These are phyloP conservation scores for Struthio camelus DNA, from an alignment of 2,113 vertebrate genomes.

Conservation along the genomic window DNA sequence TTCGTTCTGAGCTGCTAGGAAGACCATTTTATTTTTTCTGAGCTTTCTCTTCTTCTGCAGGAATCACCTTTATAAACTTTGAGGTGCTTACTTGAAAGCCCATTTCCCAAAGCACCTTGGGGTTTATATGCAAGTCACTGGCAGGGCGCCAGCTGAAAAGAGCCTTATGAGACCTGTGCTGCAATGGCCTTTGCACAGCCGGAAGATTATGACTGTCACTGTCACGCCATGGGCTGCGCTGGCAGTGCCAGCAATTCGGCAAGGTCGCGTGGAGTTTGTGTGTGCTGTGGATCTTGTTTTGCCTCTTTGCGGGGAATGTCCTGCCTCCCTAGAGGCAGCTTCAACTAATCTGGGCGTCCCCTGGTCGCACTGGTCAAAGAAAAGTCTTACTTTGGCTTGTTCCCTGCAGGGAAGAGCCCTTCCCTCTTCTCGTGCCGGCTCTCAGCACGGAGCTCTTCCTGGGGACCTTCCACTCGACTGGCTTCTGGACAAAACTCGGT, in stretches of 20 bases:
- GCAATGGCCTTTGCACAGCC: neutral
- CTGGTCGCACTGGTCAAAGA: neutral
- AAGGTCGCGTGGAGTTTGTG: neutral
- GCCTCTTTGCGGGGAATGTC: neutral
- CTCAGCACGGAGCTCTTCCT: neutral
- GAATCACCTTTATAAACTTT: neutral
- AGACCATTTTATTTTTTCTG: neutral
- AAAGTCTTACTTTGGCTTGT: neutral
- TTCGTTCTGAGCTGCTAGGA: neutral
- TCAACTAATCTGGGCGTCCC: neutral
- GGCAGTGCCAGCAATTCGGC: neutral
- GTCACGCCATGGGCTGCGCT: neutral
- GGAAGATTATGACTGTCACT: neutral
- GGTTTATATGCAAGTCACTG: neutral
- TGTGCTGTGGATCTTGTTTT: neutral
- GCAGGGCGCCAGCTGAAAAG: neutral
- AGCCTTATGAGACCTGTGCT: accelerated
- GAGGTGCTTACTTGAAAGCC: neutral
- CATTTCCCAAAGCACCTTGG: neutral
- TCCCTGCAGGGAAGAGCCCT: neutral
- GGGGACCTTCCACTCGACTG: neutral
- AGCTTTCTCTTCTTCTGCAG: neutral
- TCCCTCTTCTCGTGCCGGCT: neutral
- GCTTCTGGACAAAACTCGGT: neutral
- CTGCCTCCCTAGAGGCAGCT: neutral